phyloP scores from a whole-genome alignment of 2,113 vertebrate genomes.

The Columbina picui region DNA sequence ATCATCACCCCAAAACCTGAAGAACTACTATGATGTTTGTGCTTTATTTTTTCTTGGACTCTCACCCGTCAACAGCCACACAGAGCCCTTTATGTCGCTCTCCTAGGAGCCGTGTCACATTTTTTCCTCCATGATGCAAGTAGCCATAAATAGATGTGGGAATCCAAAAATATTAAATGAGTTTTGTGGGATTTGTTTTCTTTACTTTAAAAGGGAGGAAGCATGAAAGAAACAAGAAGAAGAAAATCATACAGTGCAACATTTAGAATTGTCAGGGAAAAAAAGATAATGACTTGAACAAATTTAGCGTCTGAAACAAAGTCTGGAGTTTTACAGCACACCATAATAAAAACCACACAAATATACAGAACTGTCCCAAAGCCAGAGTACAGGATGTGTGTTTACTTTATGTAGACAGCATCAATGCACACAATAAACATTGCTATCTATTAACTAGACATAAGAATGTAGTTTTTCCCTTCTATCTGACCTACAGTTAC shows the following conservation, averaged over 20 bases:
- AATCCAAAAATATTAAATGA: slow-evolving; percentile 18
- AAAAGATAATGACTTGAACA: not conserved
- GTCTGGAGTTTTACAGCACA: not conserved
- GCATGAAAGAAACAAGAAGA: not conserved
- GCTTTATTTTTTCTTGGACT: not conserved
- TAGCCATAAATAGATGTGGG: slow-evolving; percentile 16
- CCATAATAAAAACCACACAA: not conserved
- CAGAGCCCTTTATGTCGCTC: not conserved
- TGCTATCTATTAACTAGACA: not conserved
- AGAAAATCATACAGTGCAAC: not conserved
- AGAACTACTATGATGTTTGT: not conserved
- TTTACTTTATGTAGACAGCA: not conserved
- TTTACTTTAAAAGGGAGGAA: slow-evolving; percentile 40
- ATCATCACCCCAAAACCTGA: not conserved
- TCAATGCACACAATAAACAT: not conserved
- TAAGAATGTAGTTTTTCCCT: not conserved
- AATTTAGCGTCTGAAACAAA: not conserved
- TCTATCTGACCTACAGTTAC: not conserved
- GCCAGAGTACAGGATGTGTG: not conserved
- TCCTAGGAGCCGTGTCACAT: not conserved
- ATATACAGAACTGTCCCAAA: not conserved
- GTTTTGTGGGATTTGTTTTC: not conserved
- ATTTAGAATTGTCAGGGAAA: not conserved
- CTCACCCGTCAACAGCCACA: not conserved
- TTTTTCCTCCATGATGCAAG: not conserved